A percentile compares a stretch with the other conserved stretches of the same genome.
Evolutionary conservation across 2,888 invertebrate species (phyloP).

Genomic region (Erebia aethiops): DNA sequence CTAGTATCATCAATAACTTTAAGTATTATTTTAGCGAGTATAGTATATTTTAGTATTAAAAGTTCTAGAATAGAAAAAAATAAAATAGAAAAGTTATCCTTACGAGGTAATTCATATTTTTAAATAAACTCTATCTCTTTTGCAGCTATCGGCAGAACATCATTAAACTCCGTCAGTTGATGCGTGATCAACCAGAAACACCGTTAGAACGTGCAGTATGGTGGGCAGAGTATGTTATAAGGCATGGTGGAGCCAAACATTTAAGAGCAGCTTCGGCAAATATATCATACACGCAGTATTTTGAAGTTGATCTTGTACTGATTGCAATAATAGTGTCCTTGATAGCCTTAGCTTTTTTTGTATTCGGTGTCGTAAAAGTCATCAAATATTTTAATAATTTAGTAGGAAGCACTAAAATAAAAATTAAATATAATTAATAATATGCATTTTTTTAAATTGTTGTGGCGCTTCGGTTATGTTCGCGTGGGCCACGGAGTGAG

Average conservation of each 20-base stretch:
- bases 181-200: constrained; percentile 39
- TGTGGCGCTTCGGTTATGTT: too few species aligned
- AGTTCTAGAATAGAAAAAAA: too few species aligned
- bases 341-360: constrained; percentile 2
- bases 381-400: neutral
- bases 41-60: too few species aligned
- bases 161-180: constrained; percentile 31
- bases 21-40: too few species aligned
- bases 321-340: constrained; percentile 2
- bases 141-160: constrained; percentile 40
- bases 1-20: too few species aligned
- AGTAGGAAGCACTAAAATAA: neutral
- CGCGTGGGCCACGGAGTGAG: too few species aligned
- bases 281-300: constrained; percentile 37
- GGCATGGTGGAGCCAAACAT: constrained; percentile 39
- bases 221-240: constrained; percentile 43
- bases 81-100: too few species aligned
- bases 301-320: constrained; percentile 38
- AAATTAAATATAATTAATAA: neutral
- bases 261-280: constrained; percentile 39
- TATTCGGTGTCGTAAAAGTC: neutral
- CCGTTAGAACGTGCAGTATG: constrained; percentile 41
- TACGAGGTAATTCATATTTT: neutral
- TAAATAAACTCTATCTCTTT: neutral
- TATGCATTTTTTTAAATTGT: too few species aligned